Base-by-base conservation (phyloP, 2,888 invertebrate genomes). In the Machimus atricapillus region DNA sequence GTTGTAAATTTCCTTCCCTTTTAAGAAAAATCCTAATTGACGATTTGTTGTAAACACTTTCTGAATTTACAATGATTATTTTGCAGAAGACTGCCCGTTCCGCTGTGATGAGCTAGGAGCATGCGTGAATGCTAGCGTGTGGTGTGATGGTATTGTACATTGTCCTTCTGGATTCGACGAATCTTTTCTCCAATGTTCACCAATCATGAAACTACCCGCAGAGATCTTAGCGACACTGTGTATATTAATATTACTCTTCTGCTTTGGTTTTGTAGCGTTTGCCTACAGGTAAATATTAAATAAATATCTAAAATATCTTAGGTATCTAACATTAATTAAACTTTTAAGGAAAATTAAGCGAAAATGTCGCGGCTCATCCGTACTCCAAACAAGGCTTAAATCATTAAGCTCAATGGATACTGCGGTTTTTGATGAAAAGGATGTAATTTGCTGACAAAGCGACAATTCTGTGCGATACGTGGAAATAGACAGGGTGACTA, bases 381-480 rank as follows among this genome's bases (percentile, higher is more conserved):
- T 96, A 87, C 93, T 97, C 43, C 96, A 97, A 91, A 96, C 96
- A 89, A 94, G 96, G 6, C 94, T 97, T 88, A 96, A 96, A 91
- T 96, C 96, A 89, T 93, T 97, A 85, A 93, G 93, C 87, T 96
- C 96, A 8, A 92, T 93, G 92, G 97, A 97, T 93, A 96, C 97
- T 89, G 96, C 96, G 89, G 96, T 96, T 89, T 95, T 97, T 90
- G 97, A 96, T 90, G 96, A 96, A 90, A 97, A 97, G 93, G 97
- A 97, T 93, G 96, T 97, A 93, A 97, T 97, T 95, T 97, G 97
- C 97, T 97, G 97, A 97, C 97, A 97, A 95, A 97, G 96, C 96
- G 97, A 97, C 95, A 96, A 96, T 96, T 97, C 97, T 95, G 97
- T 97, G 94, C 96, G 97, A 92, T 97, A 97, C 93, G 96, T 97